Base-by-base conservation (phyloP, 2,797 vertebrate genomes). In the Coilia nasus region DNA sequence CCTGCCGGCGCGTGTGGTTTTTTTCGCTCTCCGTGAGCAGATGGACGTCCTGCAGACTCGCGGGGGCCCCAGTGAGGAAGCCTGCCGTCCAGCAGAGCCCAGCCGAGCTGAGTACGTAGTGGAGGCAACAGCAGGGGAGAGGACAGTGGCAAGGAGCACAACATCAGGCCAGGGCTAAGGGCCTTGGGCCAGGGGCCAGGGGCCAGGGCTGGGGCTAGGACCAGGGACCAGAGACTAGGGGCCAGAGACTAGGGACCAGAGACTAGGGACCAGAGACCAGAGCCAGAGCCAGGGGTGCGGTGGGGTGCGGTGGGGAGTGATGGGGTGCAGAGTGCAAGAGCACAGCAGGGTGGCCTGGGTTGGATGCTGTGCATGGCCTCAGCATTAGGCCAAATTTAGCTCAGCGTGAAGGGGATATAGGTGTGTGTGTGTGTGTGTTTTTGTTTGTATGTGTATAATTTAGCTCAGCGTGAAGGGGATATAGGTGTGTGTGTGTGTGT, bases 331-430 rank as follows among this genome's bases (percentile, higher is more conserved):
- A n/a, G n/a, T n/a, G n/a, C n/a, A n/a, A n/a, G n/a, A n/a, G n/a
- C n/a, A n/a, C n/a, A n/a, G n/a, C n/a, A n/a, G n/a, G n/a, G n/a
- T n/a, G n/a, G n/a, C n/a, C n/a, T n/a, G 35, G 35, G 35, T 2
- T 41, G 59, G 23, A 23, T 64, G 62, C n/a, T 62, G 59, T n/a
- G 23, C 9, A 7, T 1, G 5, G 59, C 59, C 57, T 62, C 59
- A 62, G n/a, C 21, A 62, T 62, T 62, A n/a, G 19, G 59, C 59
- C 59, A 62, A n/a, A 62, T 62, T 62, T 62, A 62, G 59, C 59
- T 62, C 59, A 62, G 59, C 59, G 6, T 56, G 54, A 17, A 56
- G 54, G 54, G 54, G 54, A 56, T 59, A 21, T n/a, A 4, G 6
- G 60, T 64, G 19, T 64, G 60, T 64, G 60, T 64, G 60, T 64